Evolutionary conservation across 1,140 invertebrate genomes (phyloP).

Genomic region (Drosophila yakuba): DNA sequence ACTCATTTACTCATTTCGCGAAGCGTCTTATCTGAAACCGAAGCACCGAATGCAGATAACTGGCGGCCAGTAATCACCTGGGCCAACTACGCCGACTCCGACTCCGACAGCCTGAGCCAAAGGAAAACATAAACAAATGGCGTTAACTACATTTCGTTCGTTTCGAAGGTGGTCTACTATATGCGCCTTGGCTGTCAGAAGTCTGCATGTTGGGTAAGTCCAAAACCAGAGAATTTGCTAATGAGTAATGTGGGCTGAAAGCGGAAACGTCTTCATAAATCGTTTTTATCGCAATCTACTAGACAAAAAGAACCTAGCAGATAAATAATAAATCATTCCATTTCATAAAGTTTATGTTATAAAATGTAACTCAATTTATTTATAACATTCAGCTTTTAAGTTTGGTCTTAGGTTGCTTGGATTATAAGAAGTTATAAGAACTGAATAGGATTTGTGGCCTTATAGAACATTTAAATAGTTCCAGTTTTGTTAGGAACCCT

Average conservation of each 20-base stretch:
- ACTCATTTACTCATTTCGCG: conserved; percentile 80
- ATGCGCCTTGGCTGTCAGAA: conserved; percentile 25
- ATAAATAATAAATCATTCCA: no score
- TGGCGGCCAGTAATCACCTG: conserved; percentile 59
- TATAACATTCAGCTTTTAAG: no score
- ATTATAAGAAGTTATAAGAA: no score
- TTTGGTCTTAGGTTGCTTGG: no score
- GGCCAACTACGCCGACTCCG: conserved; percentile 27
- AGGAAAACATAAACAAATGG: conserved; percentile 66
- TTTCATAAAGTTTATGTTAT: no score
- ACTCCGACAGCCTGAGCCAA: conserved; percentile 53
- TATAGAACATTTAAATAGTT: neutral
- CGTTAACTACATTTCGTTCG: conserved; percentile 25
- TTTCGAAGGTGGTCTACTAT: conserved; percentile 5
- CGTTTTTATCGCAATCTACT: neutral
- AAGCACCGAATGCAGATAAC: conserved; percentile 49
- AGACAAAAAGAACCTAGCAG: no score
- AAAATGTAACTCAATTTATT: no score
- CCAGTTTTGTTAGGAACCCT: neutral
- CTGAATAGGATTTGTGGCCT: no score
- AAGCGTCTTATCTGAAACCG: conserved; percentile 60
- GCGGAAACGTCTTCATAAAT: conserved; percentile 9
- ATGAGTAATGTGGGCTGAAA: conserved; percentile 31
- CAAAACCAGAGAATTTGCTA: neutral
- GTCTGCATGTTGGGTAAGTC: conserved; percentile 22